Base-by-base conservation (phyloP, 2,888 invertebrate genomes). In the Machimus atricapillus region DNA sequence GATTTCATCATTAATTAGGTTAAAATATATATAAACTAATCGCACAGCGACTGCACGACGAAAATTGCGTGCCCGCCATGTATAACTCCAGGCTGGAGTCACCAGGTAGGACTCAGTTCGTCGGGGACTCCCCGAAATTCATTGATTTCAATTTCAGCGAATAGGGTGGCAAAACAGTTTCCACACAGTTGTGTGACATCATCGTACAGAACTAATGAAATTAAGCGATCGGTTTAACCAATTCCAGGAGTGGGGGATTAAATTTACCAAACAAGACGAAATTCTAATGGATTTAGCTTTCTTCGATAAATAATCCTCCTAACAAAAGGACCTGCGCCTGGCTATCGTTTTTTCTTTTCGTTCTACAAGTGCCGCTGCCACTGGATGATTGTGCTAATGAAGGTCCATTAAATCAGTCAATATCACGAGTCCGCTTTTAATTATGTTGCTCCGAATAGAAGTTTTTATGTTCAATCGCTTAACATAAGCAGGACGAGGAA, bases 1-100 rank as follows among this genome's bases (percentile, higher is more conserved):
- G 76, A 76, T 76, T 76, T 76, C 40, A 27, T 34, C 76, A 76
- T 76, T 76, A 76, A 76, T 76, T 40, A 76, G 76, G 76, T 37
- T 76, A 76, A 76, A 76, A 76, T 76, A 66, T 66, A 76, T 74
- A 16, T 74, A 23, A 52, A n/a, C 40, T 76, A 76, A 76, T 76
- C 40, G 76, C 76, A 37, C 76, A n/a, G 7, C 76, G 76, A 40
- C 76, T n/a, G 40, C 37, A 76, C 19, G 76, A 76, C 66, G 34
- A 34, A 37, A 37, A 76, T 76, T 34, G 40, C 76, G 76, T 34
- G 76, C 76, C 34, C 76, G 66, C 9, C 66, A 66, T 12, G 23
- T 23, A 66, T 66, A 66, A 66, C 66, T 14, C 23, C 66, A 19
- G 12, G n/a, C 66, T 66, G 66, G 23, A 66, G 66, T 27, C 52